A percentile compares a stretch with the other conserved stretches of the same genome.
phyloP scores from a whole-genome alignment of 2,113 vertebrate species.

The Chrysemys picta region DNA sequence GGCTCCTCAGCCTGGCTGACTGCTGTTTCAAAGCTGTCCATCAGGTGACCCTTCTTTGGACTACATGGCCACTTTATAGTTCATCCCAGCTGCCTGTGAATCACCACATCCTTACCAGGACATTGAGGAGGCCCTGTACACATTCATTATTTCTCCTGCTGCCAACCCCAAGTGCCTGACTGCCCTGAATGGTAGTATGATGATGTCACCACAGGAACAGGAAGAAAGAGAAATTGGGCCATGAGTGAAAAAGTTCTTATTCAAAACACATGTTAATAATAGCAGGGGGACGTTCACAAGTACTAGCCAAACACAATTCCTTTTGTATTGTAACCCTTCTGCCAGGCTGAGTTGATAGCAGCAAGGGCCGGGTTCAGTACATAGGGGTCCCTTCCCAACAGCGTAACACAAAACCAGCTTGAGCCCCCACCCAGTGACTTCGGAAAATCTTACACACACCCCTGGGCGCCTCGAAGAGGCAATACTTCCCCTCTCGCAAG shows the following conservation, averaged over 20 bases:
- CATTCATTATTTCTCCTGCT: neutral
- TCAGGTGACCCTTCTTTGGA: neutral
- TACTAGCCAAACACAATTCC: neutral
- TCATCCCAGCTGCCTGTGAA: neutral
- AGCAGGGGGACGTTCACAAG: neutral
- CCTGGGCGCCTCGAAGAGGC: too few species aligned
- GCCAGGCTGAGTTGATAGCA: too few species aligned
- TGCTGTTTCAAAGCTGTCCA: neutral
- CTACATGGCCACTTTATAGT: neutral
- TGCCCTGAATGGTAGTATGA: neutral
- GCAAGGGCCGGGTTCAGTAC: too few species aligned
- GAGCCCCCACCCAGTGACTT: too few species aligned
- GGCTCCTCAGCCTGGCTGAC: neutral
- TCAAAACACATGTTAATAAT: neutral
- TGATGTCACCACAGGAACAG: neutral
- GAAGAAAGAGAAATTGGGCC: neutral
- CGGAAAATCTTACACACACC: too few species aligned
- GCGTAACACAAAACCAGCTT: too few species aligned
- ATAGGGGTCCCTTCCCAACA: too few species aligned
- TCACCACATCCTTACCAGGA: neutral
- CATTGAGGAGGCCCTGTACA: rapidly evolving
- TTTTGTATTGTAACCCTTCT: neutral
- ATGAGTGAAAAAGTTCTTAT: neutral
- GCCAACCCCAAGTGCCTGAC: neutral
- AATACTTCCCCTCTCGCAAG: too few species aligned